Evolutionary conservation across 2,797 vertebrate genomes (phyloP), one percentile per base, ranked within the genome.

Genomic region (Echeneis naucrates): DNA sequence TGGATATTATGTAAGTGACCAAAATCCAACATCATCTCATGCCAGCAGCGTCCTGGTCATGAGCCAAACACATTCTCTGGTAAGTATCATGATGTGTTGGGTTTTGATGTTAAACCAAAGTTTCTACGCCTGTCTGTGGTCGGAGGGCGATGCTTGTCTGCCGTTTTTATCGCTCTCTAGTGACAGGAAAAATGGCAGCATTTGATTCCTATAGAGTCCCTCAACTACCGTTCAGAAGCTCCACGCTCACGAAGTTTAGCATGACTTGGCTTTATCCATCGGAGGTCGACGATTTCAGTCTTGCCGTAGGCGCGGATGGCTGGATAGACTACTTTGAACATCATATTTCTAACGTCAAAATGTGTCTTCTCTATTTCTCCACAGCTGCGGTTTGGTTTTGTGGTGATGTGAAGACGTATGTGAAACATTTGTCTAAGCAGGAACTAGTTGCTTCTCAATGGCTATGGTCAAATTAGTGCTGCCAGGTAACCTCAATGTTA

Each of bases 381-480:
- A 57, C 38, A 72, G 11, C 32, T 48, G 7, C 19, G 1, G 26
- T 11, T n/a, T 6, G 44, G 45, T 8, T 53, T 63, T 37, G 53
- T 37, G 27, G 6, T 50, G 35, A 54, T 51, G 24, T 55, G 30
- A 66, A 35, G 24, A 68, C n/a, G 70, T 8, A 27, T 33, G 16
- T n/a, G 13, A 45, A 56, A 37, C 26, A 70, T 72, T 48, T 30
- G 50, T 66, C 62, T 24, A 64, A 68, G 44, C 45, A 71, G 62
- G 26, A 88, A 66, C 58, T 65, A 77, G 54, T 27, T 61, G 40
- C 37, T 68, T 9, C 16, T 45, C 0, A 9, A n/a, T 44, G 68
- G 54, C 45, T 66, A 12, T 68, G 65, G 53, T 26, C 38, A 81
- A 81, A 88, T 86, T 68, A 85, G 65, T 61, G 62, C 65, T 77